Conservation (phyloP, 2,113 vertebrate genomes). For the Pluvianellus socialis region DNA sequence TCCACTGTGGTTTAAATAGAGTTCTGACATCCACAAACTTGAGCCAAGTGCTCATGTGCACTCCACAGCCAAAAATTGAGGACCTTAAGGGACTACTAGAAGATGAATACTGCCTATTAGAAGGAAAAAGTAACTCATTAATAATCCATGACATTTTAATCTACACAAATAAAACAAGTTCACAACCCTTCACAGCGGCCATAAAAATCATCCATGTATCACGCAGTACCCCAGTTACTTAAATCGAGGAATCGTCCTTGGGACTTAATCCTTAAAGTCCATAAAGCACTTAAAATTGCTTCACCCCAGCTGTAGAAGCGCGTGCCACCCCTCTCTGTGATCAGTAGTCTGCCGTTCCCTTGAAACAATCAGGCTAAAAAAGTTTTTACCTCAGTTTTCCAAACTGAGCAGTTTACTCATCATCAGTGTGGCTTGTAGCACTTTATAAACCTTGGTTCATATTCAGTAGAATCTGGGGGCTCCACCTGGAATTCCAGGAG, state of each 20-base stretch:
- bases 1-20: not conserved
- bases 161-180: slow-evolving; percentile 34
- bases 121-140: not conserved
- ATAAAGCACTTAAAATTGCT: not conserved
- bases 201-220: slow-evolving; percentile 1
- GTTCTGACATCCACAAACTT: not conserved
- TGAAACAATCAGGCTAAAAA: not conserved
- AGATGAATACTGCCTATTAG: not conserved
- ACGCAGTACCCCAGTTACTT: not conserved
- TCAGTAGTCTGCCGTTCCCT: not conserved
- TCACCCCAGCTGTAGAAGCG: not conserved
- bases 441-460: not conserved
- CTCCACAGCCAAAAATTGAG: not conserved
- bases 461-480: not conserved
- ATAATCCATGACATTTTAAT: not conserved
- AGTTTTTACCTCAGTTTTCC: not conserved
- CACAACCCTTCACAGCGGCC: not conserved
- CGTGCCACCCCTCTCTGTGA: not conserved
- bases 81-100: not conserved
- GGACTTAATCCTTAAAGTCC: not conserved
- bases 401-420: not conserved
- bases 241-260: slow-evolving; percentile 7
- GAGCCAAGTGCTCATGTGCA: not conserved
- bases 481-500: not conserved
- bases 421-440: not conserved